A percentile compares a stretch with the other conserved stretches of the same genome.
Conservation (phyloP, 2,888 invertebrate species). For the Automeris io region DNA sequence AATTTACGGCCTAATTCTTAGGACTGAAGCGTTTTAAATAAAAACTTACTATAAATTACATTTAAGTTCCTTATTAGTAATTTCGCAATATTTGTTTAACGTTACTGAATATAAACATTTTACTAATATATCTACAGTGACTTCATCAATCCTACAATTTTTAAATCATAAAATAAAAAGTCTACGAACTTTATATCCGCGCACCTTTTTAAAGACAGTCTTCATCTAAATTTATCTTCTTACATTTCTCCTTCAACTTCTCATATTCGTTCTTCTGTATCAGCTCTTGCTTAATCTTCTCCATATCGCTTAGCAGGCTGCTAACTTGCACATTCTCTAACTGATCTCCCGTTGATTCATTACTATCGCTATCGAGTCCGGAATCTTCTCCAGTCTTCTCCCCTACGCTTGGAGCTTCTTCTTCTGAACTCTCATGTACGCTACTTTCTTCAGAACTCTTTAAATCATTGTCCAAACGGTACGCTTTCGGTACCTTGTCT, state of each 20-base stretch:
- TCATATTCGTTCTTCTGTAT: slow-evolving; percentile 60
- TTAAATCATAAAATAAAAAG: not conserved
- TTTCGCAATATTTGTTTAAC: no score
- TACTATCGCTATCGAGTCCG: slow-evolving; percentile 51
- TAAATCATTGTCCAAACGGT: slow-evolving; percentile 33
- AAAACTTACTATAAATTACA: no score
- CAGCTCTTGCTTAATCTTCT: slow-evolving; percentile 53
- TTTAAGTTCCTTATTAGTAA: no score
- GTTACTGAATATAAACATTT: no score
- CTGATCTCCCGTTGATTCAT: slow-evolving; percentile 29
- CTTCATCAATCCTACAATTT: not conserved
- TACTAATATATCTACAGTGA: not conserved
- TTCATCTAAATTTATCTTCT: slow-evolving; percentile 46
- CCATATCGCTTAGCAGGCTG: slow-evolving; percentile 62
- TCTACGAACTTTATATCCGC: not conserved
- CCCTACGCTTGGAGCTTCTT: slow-evolving; percentile 21
- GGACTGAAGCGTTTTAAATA: no score
- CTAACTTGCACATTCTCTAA: slow-evolving; percentile 51
- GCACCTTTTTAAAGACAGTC: slow-evolving; percentile 22
- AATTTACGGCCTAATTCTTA: no score
- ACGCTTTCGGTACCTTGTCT: slow-evolving; percentile 62
- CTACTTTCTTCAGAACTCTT: slow-evolving; percentile 45
- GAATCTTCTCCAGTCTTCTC: slow-evolving; percentile 46
- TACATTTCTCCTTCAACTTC: slow-evolving; percentile 57
- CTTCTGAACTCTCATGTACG: slow-evolving; percentile 31